A percentile compares a stretch with the other conserved stretches of the same genome.
Conservation (phyloP, 2,113 vertebrate species). For the Peromyscus maniculatus region DNA sequence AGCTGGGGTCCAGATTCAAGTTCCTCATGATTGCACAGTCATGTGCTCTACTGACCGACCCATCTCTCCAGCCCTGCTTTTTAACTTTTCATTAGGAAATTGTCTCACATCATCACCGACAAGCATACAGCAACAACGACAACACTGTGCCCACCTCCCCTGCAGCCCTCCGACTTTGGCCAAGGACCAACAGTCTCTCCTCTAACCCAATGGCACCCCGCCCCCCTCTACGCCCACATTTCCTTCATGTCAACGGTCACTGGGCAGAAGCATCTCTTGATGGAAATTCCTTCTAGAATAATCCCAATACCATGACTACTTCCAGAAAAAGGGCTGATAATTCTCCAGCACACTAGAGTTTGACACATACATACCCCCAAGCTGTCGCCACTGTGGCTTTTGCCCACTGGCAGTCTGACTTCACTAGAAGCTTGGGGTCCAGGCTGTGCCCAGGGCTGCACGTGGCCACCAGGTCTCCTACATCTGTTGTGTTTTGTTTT, state of each 20-base stretch:
- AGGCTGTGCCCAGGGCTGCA: too few relatives aligned
- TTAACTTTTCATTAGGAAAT: neutral
- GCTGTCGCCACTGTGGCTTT: neutral
- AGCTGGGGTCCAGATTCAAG: neutral
- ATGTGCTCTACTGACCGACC: neutral
- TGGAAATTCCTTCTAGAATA: neutral
- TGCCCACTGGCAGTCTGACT: fast-evolving
- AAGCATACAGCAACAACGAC: neutral
- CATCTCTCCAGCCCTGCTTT: neutral
- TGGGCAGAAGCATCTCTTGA: too few relatives aligned
- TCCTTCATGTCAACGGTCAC: neutral
- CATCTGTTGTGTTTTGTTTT: neutral
- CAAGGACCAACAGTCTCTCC: fast-evolving
- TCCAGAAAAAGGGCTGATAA: neutral
- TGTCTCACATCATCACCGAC: fast-evolving
- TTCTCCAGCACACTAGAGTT: neutral
- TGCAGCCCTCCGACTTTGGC: too few relatives aligned
- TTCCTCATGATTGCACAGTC: neutral
- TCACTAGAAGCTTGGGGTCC: neutral
- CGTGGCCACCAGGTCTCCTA: too few relatives aligned
- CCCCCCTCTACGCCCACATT: neutral
- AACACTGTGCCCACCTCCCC: fast-evolving
- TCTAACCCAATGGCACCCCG: neutral
- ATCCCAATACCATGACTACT: neutral
- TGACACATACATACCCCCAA: fast-evolving